Percentiles rank a stretch among this genome's conserved stretches.
phyloP scores from a whole-genome alignment of 2,888 invertebrate genomes.

The Strigamia crassipes region DNA sequence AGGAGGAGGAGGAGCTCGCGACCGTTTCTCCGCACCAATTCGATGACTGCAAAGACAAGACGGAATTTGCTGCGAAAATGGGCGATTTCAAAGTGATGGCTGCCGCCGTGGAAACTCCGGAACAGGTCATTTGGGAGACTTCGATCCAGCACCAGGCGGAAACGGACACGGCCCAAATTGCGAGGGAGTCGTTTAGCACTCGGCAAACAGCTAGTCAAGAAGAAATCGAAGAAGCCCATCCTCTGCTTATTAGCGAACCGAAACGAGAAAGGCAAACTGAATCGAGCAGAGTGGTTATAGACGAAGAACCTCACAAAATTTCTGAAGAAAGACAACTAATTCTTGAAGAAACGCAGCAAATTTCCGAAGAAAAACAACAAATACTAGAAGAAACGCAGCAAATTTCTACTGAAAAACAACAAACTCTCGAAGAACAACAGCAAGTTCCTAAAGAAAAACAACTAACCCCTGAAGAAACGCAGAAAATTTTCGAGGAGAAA shows the following conservation, averaged over 20 bases:
- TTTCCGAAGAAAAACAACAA: too few relatives aligned
- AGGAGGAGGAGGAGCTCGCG: conserved; percentile 47
- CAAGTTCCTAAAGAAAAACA: too few relatives aligned
- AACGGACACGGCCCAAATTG: neutral
- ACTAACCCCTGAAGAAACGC: too few relatives aligned
- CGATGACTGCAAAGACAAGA: neutral
- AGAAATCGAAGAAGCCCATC: neutral
- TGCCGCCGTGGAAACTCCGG: neutral
- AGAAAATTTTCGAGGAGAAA: too few relatives aligned
- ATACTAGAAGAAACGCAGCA: too few relatives aligned
- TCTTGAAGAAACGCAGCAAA: too few relatives aligned
- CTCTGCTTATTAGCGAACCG: neutral
- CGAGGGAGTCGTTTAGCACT: neutral
- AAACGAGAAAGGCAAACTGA: neutral
- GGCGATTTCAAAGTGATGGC: neutral
- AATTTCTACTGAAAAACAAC: too few relatives aligned
- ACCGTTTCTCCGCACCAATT: conserved; percentile 42
- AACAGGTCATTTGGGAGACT: conserved; percentile 51
- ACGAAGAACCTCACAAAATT: too few relatives aligned
- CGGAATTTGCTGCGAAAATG: neutral
- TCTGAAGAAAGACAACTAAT: too few relatives aligned
- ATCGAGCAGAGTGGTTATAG: neutral
- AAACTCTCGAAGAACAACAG: too few relatives aligned
- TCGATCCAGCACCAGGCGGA: neutral
- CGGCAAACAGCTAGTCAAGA: neutral